A percentile compares a stretch with the other conserved stretches of the same genome.
Conservation (phyloP, 2,888 invertebrate genomes). For the Chaetoderma sp. region DNA sequence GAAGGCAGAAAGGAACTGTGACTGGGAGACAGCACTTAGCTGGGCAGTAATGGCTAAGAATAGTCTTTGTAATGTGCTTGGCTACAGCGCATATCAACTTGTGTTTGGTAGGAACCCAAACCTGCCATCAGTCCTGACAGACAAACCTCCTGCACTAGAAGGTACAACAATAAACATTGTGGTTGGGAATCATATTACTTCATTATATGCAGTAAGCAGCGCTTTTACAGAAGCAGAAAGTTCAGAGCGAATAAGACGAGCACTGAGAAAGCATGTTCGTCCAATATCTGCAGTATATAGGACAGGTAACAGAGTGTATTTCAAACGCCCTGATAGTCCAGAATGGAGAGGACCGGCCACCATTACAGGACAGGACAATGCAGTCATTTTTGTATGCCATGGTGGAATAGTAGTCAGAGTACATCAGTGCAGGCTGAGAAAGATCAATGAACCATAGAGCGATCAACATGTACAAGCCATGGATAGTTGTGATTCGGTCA, state of each 20-base stretch:
- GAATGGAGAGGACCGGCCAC: slow-evolving; percentile 37
- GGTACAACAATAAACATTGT: slow-evolving; percentile 8
- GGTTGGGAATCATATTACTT: slow-evolving; percentile 16
- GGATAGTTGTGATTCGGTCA: too few species aligned
- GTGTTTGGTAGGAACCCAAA: slow-evolving; percentile 22
- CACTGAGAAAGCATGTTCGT: slow-evolving; percentile 17
- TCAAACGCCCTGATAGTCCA: slow-evolving; percentile 29
- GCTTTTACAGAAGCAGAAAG: slow-evolving; percentile 13
- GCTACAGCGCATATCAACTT: slow-evolving; percentile 17
- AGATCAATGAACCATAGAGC: not conserved
- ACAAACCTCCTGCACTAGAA: slow-evolving; percentile 21
- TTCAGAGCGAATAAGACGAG: slow-evolving; percentile 18
- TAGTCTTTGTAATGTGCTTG: not conserved
- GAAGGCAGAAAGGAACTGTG: slow-evolving; percentile 7
- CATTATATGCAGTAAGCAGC: slow-evolving; percentile 9
- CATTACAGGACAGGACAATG: slow-evolving; percentile 38
- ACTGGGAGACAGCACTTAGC: slow-evolving; percentile 15
- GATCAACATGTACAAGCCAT: too few species aligned
- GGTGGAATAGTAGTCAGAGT: slow-evolving; percentile 32
- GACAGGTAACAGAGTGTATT: slow-evolving; percentile 36
- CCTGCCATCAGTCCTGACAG: slow-evolving; percentile 15
- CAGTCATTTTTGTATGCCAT: slow-evolving; percentile 39
- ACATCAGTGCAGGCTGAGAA: slow-evolving; percentile 29
- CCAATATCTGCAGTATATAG: slow-evolving; percentile 13
- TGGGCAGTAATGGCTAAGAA: slow-evolving; percentile 23